phyloP scores from a whole-genome alignment of 2,797 vertebrate species.

The Enteromius thamalakanensis region DNA sequence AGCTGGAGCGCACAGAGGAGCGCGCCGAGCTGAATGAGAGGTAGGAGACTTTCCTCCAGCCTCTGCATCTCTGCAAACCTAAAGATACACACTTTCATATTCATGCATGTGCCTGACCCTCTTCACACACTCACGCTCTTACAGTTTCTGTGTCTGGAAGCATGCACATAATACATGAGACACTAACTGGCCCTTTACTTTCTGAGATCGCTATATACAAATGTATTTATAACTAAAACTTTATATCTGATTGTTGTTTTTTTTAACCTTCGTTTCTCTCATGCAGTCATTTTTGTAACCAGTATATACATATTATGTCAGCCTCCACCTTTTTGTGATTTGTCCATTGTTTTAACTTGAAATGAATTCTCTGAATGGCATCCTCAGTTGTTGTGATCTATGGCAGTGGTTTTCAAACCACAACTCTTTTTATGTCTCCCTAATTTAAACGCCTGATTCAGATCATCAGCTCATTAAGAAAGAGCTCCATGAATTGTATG shows the following conservation, averaged over 20 bases:
- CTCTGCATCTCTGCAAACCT: constrained; percentile 4
- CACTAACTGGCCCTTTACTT: background rate
- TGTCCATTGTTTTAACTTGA: background rate
- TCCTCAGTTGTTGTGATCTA: background rate
- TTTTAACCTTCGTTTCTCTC: background rate
- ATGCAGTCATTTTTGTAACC: background rate
- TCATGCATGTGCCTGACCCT: background rate
- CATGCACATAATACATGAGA: background rate
- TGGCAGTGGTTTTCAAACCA: too few relatives aligned
- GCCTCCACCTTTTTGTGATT: background rate
- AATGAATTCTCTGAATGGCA: background rate
- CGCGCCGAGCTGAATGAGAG: constrained; percentile 94
- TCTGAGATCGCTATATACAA: background rate
- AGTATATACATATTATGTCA: background rate
- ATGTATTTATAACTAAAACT: background rate
- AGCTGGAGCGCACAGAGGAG: constrained; percentile 96
- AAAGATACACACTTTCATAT: background rate
- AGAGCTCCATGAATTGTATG: too few relatives aligned
- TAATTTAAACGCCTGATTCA: too few relatives aligned
- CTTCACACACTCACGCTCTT: background rate
- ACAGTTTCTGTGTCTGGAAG: background rate
- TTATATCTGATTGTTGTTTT: background rate
- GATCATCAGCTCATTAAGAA: too few relatives aligned
- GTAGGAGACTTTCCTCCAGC: constrained; percentile 57
- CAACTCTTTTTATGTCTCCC: too few relatives aligned